A percentile compares a stretch with the other conserved stretches of the same genome.
Evolutionary conservation across 2,797 vertebrate species (phyloP).

Genomic region (Urophycis tenuis): DNA sequence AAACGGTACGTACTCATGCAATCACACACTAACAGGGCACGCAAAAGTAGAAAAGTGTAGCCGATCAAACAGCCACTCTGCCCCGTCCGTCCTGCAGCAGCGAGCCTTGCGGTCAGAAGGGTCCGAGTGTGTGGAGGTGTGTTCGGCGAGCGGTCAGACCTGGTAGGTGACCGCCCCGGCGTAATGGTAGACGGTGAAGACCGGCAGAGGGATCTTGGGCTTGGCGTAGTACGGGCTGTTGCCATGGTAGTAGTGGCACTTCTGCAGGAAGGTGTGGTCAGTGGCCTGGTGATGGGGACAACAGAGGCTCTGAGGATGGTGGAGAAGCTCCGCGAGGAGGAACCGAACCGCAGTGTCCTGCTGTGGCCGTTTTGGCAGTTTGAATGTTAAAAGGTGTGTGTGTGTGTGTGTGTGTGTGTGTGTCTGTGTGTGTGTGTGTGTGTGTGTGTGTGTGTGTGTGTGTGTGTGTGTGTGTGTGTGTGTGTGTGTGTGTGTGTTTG

Average conservation of each 20-base stretch:
- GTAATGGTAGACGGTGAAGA: constrained; percentile 85
- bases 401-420: too few relatives aligned
- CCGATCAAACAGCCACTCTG: background rate
- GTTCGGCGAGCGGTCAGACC: constrained; percentile 61
- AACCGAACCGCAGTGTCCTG: too few relatives aligned
- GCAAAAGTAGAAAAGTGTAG: background rate
- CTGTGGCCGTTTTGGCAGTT: background rate
- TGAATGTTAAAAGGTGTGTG: background rate
- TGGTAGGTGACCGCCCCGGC: constrained; percentile 89
- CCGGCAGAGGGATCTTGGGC: constrained; percentile 83
- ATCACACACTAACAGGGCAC: background rate
- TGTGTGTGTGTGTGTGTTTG: constrained; percentile 24
- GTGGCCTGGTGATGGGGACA: constrained; percentile 72
- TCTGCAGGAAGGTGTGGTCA: constrained; percentile 92
- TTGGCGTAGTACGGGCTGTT: constrained; percentile 79
- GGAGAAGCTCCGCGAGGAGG: background rate
- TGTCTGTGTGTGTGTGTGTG: too few relatives aligned
- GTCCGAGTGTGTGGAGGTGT: background rate
- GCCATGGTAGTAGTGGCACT: constrained; percentile 89
- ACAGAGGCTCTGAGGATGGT: background rate
- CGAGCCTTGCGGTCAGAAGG: background rate
- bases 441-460: constrained; percentile 45
- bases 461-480: constrained; percentile 68
- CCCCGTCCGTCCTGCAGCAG: background rate
- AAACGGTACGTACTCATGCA: background rate